These are phyloP conservation scores for Unio delphinus DNA, from an alignment of 2,888 invertebrate species.

Conservation along the genomic window DNA sequence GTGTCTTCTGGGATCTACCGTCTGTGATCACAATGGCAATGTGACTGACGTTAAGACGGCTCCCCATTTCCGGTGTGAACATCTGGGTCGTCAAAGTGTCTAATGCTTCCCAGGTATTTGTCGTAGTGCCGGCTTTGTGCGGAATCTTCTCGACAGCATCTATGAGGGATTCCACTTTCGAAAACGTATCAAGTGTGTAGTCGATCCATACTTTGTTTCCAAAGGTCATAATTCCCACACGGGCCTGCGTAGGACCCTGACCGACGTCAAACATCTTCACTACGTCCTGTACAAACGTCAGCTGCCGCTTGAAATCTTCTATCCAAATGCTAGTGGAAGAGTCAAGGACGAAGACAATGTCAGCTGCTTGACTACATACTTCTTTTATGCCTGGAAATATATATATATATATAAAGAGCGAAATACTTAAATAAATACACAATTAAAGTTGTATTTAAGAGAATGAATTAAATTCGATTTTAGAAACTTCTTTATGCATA, in stretches of 20 bases:
- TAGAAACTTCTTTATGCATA: too few species aligned
- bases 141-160: slow-evolving; percentile 32
- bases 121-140: slow-evolving; percentile 35
- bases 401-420: too few species aligned
- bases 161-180: slow-evolving; percentile 22
- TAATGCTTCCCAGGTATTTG: slow-evolving; percentile 54
- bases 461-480: too few species aligned
- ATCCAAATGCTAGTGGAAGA: slow-evolving; percentile 60
- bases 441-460: too few species aligned
- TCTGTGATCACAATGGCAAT: slow-evolving; percentile 65
- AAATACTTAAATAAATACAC: too few species aligned
- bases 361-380: slow-evolving; percentile 42
- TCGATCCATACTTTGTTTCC: slow-evolving; percentile 37
- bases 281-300: slow-evolving; percentile 48
- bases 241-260: slow-evolving; percentile 30
- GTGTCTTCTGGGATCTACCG: slow-evolving; percentile 52
- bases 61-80: slow-evolving; percentile 34
- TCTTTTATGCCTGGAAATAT: too few species aligned
- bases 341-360: slow-evolving; percentile 53
- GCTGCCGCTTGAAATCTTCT: slow-evolving; percentile 52
- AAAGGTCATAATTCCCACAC: slow-evolving; percentile 53
- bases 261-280: slow-evolving; percentile 49
- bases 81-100: slow-evolving; percentile 38
- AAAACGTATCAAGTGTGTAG: slow-evolving; percentile 42
- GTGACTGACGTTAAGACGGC: slow-evolving; percentile 39